These are phyloP conservation scores for Tympanoctomys barrerae DNA, from an alignment of 2,797 vertebrate genomes.

Conservation along the genomic window DNA sequence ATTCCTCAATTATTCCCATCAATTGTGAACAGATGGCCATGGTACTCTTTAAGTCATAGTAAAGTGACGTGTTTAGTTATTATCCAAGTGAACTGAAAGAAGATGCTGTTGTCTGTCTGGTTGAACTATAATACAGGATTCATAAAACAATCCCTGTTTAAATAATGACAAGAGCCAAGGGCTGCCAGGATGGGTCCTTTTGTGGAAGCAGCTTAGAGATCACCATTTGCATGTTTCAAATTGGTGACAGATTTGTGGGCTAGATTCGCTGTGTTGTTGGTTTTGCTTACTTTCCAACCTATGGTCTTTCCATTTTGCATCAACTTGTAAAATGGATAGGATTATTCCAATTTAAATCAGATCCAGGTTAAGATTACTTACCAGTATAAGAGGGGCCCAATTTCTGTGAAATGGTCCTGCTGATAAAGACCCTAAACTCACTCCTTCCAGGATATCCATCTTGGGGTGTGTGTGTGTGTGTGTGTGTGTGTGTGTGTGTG, in stretches of 20 bases:
- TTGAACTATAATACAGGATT: constrained; percentile 53
- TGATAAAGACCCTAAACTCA: neutral
- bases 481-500: too few relatives aligned
- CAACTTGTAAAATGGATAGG: constrained; percentile 41
- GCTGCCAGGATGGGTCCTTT: constrained; percentile 52
- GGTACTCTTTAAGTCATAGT: constrained; percentile 68
- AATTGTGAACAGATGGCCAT: constrained; percentile 81
- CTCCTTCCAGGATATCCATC: too few relatives aligned
- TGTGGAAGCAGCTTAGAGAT: constrained; percentile 40
- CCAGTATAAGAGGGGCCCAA: constrained; percentile 18
- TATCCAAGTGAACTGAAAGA: constrained; percentile 78
- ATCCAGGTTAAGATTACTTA: constrained; percentile 47
- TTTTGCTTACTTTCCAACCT: constrained; percentile 62
- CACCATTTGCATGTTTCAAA: constrained; percentile 68
- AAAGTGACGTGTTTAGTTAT: constrained; percentile 73
- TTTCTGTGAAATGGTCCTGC: constrained; percentile 33
- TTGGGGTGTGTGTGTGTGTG: too few relatives aligned
- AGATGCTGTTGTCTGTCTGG: constrained; percentile 66
- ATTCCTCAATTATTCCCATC: constrained; percentile 65
- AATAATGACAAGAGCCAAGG: constrained; percentile 60
- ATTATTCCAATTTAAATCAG: constrained; percentile 36
- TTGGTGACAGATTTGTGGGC: constrained; percentile 70
- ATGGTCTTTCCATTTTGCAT: neutral
- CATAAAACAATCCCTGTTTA: constrained; percentile 70
- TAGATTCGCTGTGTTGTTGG: constrained; percentile 38